A percentile compares a stretch with the other conserved stretches of the same genome.
These are phyloP conservation scores for Drosophila formosana DNA, from an alignment of 2,888 invertebrate species.

Conservation along the genomic window DNA sequence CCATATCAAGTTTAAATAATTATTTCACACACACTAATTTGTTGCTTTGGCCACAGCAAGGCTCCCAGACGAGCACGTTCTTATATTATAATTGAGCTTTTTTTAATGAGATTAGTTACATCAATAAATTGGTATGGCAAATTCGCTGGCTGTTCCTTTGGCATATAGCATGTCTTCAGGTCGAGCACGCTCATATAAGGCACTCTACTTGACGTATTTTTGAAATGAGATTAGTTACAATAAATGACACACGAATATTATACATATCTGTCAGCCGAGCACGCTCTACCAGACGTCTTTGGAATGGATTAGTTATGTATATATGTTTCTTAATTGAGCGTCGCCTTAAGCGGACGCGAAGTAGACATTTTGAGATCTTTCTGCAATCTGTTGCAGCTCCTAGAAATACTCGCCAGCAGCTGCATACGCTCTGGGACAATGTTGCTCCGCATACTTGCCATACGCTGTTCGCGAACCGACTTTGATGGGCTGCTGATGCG, in stretches of 20 bases:
- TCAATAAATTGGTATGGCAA: not conserved
- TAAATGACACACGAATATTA: too few species aligned
- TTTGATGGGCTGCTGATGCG: slow-evolving; percentile 64
- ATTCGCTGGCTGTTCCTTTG: not conserved
- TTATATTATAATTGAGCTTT: not conserved
- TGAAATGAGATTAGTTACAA: not conserved
- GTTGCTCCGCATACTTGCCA: slow-evolving; percentile 76
- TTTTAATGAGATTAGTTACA: not conserved
- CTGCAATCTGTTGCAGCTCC: not conserved
- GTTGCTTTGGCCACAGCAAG: not conserved
- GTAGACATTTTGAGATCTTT: not conserved
- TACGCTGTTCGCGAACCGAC: slow-evolving; percentile 81
- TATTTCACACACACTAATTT: not conserved
- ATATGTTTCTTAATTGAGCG: too few species aligned
- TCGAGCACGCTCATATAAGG: not conserved
- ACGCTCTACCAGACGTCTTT: too few species aligned
- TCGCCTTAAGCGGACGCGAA: too few species aligned
- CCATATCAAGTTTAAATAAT: too few species aligned
- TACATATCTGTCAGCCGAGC: too few species aligned
- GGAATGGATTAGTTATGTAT: too few species aligned
- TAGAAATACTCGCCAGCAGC: slow-evolving; percentile 79
- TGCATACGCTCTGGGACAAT: slow-evolving; percentile 82
- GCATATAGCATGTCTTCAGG: not conserved
- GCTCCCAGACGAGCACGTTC: not conserved
- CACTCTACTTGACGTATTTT: slow-evolving; percentile 1